These are phyloP conservation scores for Nebria salina DNA, from an alignment of 2,888 invertebrate species.

Conservation along the genomic window DNA sequence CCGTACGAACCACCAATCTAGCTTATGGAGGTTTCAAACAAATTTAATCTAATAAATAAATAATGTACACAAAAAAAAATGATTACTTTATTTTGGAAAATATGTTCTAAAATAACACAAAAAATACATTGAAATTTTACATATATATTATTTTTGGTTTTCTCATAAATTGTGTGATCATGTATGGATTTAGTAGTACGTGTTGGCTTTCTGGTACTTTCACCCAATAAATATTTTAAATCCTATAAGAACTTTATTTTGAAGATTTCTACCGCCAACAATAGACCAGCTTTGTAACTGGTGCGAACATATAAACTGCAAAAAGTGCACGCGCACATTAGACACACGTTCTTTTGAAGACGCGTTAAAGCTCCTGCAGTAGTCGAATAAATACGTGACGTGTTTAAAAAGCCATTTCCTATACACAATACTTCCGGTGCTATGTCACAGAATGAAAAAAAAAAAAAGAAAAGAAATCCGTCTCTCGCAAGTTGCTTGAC, in stretches of 20 bases:
- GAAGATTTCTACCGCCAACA: background rate
- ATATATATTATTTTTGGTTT: too few species aligned
- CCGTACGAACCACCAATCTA: too few species aligned
- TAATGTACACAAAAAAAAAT: too few species aligned
- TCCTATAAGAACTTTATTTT: background rate
- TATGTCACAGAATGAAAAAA: conserved; percentile 31
- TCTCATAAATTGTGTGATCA: too few species aligned
- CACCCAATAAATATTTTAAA: too few species aligned
- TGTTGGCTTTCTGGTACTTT: too few species aligned
- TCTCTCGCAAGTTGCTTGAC: conserved; percentile 34
- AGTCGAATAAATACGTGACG: conserved; percentile 31
- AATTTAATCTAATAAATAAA: too few species aligned
- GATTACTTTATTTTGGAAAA: too few species aligned
- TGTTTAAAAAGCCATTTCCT: conserved; percentile 50
- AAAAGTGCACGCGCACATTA: background rate
- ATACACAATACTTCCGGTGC: conserved; percentile 49
- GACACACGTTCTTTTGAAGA: background rate
- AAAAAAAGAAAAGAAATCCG: conserved; percentile 36
- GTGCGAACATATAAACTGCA: background rate
- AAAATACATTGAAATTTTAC: too few species aligned
- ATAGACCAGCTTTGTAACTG: background rate
- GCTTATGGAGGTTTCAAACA: too few species aligned
- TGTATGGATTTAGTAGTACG: too few species aligned
- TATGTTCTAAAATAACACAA: too few species aligned
- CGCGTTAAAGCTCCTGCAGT: background rate